Conservation (phyloP, 2,113 vertebrate genomes). For the Isichthys henryi region DNA sequence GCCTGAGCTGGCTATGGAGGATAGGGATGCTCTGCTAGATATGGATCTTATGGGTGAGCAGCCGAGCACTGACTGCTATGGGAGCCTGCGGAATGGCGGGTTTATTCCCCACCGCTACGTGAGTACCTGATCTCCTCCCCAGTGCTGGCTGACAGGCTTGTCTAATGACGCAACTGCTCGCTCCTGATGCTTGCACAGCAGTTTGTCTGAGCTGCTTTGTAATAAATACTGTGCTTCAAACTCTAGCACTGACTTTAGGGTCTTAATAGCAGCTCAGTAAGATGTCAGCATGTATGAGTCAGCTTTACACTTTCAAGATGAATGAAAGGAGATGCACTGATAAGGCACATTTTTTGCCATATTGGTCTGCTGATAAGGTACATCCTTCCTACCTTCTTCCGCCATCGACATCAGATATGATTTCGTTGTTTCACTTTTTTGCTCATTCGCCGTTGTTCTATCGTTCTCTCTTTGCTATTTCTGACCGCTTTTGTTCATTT, state of each 20-base stretch:
- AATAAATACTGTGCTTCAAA: neutral
- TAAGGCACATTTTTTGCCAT: neutral
- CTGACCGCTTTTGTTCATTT: neutral
- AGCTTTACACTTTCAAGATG: neutral
- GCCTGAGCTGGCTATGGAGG: constrained; percentile 41
- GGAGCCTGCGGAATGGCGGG: constrained; percentile 49
- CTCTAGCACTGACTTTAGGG: neutral
- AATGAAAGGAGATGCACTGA: neutral
- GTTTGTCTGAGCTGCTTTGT: neutral
- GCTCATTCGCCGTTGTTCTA: neutral
- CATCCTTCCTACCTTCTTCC: neutral
- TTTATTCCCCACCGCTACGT: constrained; percentile 59
- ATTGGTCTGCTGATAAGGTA: neutral
- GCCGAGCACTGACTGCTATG: constrained; percentile 48
- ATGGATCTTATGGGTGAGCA: constrained; percentile 43
- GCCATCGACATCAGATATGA: too few relatives aligned
- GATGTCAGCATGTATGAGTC: neutral
- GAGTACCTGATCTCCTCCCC: constrained; percentile 33
- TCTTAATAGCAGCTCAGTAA: neutral
- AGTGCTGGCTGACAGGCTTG: neutral
- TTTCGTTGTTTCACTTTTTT: neutral
- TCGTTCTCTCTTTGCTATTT: neutral
- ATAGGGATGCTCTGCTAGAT: constrained; percentile 57
- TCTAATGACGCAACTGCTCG: neutral
- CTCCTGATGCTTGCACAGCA: neutral